A percentile compares a stretch with the other conserved stretches of the same genome.
phyloP scores from a whole-genome alignment of 2,113 vertebrate genomes.

The Eudorcas thomsonii region DNA sequence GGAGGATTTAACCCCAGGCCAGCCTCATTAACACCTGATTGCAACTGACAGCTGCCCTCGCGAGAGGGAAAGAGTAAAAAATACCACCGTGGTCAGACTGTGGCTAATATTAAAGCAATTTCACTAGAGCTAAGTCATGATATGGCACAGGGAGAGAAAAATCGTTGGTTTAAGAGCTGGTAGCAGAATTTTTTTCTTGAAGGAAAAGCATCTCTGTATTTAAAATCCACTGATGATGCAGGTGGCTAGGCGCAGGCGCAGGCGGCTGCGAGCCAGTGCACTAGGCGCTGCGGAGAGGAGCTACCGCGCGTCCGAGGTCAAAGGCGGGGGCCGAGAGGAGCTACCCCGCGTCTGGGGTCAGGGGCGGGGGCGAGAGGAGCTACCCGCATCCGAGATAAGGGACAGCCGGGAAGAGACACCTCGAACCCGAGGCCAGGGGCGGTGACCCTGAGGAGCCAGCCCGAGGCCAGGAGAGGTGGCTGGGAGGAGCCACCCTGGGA shows the following conservation, averaged over 20 bases:
- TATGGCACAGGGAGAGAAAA: neutral
- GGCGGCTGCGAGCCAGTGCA: too few relatives aligned
- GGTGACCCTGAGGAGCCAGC: too few relatives aligned
- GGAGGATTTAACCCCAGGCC: neutral
- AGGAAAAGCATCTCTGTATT: neutral
- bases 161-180: neutral
- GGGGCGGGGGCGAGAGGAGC: too few relatives aligned
- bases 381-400: too few relatives aligned
- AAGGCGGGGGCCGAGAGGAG: too few relatives aligned
- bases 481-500: too few relatives aligned
- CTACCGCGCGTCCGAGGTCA: too few relatives aligned
- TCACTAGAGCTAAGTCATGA: neutral
- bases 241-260: too few relatives aligned
- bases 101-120: neutral
- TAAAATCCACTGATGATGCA: neutral
- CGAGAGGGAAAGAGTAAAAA: neutral
- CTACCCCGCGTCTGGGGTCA: too few relatives aligned
- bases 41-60: neutral
- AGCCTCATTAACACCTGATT: neutral
- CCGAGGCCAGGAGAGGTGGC: too few relatives aligned
- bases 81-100: neutral
- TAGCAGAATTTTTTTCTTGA: neutral
- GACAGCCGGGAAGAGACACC: too few relatives aligned
- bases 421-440: fast-evolving
- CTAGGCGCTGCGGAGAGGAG: too few relatives aligned